Evolutionary conservation across 2,797 vertebrate genomes (phyloP), one percentile per base, ranked within the genome.

Genomic region (Acomys russatus): DNA sequence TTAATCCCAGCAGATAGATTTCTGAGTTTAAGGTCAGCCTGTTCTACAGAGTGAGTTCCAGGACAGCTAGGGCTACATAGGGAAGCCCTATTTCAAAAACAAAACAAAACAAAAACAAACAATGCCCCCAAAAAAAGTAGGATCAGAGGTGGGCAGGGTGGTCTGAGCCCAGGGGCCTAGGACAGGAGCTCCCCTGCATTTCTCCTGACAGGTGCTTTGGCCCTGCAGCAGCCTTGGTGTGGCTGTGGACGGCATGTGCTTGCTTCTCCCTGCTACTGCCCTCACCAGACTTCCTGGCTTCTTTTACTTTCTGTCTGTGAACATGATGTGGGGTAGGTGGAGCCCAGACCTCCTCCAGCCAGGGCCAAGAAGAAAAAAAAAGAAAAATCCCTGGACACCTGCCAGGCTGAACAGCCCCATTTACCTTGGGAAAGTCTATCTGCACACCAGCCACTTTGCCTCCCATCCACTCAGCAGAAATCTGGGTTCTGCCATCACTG

Each of bases 341-440:
- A 77, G 64, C 49, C 90, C 93, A 86, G 91, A 92, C 83, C 82
- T 51, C 1, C 0, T 51, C 1, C 0, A 25, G 87, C 92, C 94
- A 93, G 35, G 22, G 66, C 33, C 87, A 54, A 73, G 78, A 78
- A 80, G 84, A 71, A 49, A 74, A 70, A 70, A 66, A 83, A 80
- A 84, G 64, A 51, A 82, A 91, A 79, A 35, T 23, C 76, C 79
- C 84, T 61, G 68, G 82, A 78, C 14, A 63, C 80, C 77, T 3
- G 68, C 63, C 89, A 25, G 44, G 86, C 91, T 15, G 14, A 83
- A 68, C 35, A 44, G 84, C 49, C 4, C 49, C 0, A 0, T 23
- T 61, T 90, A 88, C 73, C 88, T 44, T 35, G 64, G 92, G 59
- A 93, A 94, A 79, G n/a, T 68, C 88, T 77, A 17, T 22, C 33